Evolutionary conservation across 2,888 invertebrate species (phyloP), one percentile per base, ranked within the genome.

Genomic region (Pocota personata): DNA sequence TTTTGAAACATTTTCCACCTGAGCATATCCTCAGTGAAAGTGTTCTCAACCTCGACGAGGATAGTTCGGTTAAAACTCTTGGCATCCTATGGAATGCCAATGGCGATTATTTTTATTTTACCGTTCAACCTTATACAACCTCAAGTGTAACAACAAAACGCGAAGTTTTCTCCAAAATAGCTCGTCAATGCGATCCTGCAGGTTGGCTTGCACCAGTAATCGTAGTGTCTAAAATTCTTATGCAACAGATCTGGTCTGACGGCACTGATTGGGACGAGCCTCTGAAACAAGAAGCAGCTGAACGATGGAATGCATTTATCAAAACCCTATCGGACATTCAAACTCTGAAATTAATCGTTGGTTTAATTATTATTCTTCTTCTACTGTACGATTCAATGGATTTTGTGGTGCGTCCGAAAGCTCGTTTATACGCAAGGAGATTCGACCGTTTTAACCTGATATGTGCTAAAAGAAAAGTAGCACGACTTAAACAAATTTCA

Each of bases 391-490:
- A 10, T 21, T 48, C 10, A 19, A 48, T 10, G 48, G 48, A 3
- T 48, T 48, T 5, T 48, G 48, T 21, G 48, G 21, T 19, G 14
- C n/a, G 3, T 48, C 48, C 2, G 21, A 48, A 21, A n/a, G n/a
- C n/a, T n/a, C 10, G 8, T 3, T 19, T 12, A 8, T 48, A 48
- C 10, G 12, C 21, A n/a, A n/a, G n/a, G n/a, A n/a, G n/a, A n/a
- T 8, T n/a, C 1, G 24, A 62, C 0, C 2, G 3, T n/a, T 46
- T 62, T 0, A 52, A 75, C 16, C 32, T 83, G 0, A 12, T 79
- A 0, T 48, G 48, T 1, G 43, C 86, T 0, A 86, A 87, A 57
- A 64, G 50, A 0, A 87, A 73, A n/a, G 76, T 82, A 0, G 82
- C 86, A 2, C 80, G 86, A 0, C 16, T 19, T 14, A 75, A 8